Base-by-base conservation (phyloP, 2,888 invertebrate species). In the Ctena decussata region DNA sequence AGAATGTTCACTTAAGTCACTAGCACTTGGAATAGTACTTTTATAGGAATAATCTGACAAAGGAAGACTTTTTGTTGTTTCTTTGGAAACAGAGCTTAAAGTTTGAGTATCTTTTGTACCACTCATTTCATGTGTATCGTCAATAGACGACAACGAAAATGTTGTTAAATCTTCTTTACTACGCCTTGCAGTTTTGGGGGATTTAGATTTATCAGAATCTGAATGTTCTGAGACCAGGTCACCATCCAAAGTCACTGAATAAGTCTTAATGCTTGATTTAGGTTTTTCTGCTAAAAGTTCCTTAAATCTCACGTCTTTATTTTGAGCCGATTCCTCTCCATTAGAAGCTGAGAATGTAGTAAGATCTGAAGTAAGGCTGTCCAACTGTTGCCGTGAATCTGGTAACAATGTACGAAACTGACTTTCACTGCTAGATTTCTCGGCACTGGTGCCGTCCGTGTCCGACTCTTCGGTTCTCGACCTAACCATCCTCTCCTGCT, bases 221-320 rank as follows among this genome's bases (percentile, higher is more conserved):
- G 84, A 84, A 60, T 82, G 75, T 65, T 88, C 88, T n/a, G 88
- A 84, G 18, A 88, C 83, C 12, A 88, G 71, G 32, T 88, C 86
- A 37, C 88, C 88, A 72, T 86, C 82, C 41, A 78, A 44, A 24
- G 84, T 81, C 27, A 88, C 85, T 35, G 88, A 77, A 32, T 80
- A 88, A 27, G 88, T 88, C 81, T 86, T 88, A n/a, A 86, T 74
- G 8, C 70, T 49, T 8, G 49, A 27, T n/a, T 75, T 74, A 12
- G 65, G 65, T 73, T 83, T 76, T 1, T 46, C 77, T n/a, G 75
- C 37, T 35, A n/a, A 37, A 11, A 88, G 80, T 69, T 53, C 57
- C 39, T 88, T 77, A 74, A 88, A 88, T 37, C 79, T 77, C 69
- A 82, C 60, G 70, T 85, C 82, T 21, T 83, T 85, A 44, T 80